Conservation (phyloP, 2,888 invertebrate genomes). For the Lasioglossum oenotherae region DNA sequence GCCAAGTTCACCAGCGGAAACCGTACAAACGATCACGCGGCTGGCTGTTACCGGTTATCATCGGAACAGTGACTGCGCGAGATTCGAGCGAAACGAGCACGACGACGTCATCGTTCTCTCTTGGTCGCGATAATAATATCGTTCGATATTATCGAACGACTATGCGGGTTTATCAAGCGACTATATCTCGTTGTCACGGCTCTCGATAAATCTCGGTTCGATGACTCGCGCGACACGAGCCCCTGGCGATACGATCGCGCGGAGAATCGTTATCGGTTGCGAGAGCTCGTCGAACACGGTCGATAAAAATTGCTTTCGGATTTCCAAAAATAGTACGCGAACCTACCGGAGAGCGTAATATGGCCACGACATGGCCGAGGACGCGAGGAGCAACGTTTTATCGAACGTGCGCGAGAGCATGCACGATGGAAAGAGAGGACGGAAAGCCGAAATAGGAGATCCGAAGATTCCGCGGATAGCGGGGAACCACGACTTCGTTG, state of each 20-base stretch:
- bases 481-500: background rate
- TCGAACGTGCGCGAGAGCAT: background rate
- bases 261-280: background rate
- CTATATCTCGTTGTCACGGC: conserved; percentile 18
- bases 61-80: background rate
- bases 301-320: background rate
- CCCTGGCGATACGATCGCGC: background rate
- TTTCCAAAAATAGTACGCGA: conserved; percentile 3
- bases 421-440: background rate
- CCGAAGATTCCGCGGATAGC: conserved; percentile 30
- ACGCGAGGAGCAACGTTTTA: background rate
- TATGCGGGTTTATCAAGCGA: conserved; percentile 20
- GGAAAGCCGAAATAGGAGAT: background rate
- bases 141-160: conserved; percentile 21
- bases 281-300: background rate
- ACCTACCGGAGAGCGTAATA: background rate
- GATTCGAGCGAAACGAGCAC: background rate
- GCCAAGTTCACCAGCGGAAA: conserved; percentile 18
- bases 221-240: background rate
- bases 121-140: conserved; percentile 18
- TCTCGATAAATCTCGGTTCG: conserved; percentile 11
- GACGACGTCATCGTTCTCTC: background rate
- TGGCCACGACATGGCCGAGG: background rate
- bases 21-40: background rate
- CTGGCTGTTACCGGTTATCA: background rate